phyloP scores from a whole-genome alignment of 2,797 vertebrate species.

The Siniperca obscura region DNA sequence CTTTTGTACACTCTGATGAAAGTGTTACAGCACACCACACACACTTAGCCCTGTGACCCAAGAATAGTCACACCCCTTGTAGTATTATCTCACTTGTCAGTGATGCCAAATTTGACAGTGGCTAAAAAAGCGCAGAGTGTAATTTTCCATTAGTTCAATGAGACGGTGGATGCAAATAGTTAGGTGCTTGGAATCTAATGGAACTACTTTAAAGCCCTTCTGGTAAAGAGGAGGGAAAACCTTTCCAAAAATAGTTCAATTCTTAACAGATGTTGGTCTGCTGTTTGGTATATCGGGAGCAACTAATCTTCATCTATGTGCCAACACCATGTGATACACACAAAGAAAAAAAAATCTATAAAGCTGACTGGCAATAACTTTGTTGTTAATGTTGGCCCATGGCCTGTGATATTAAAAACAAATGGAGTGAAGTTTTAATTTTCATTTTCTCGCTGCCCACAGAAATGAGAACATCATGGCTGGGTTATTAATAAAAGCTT shows the following conservation, averaged over 20 bases:
- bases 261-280: slow-evolving; percentile 69
- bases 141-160: slow-evolving; percentile 50
- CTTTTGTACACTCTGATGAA: slow-evolving; percentile 35
- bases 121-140: slow-evolving; percentile 19
- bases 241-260: slow-evolving; percentile 57
- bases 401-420: slow-evolving; percentile 56
- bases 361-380: slow-evolving; percentile 39
- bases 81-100: slow-evolving; percentile 44
- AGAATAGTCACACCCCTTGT: slow-evolving; percentile 15
- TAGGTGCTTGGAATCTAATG: slow-evolving; percentile 39
- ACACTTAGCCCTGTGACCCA: slow-evolving; percentile 12
- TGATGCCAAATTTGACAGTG: slow-evolving; percentile 40
- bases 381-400: slow-evolving; percentile 24
- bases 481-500: slow-evolving; percentile 44
- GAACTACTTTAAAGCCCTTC: slow-evolving; percentile 47
- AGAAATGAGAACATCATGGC: slow-evolving; percentile 30
- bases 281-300: slow-evolving; percentile 52
- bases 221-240: slow-evolving; percentile 33
- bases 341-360: slow-evolving; percentile 30
- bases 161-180: slow-evolving; percentile 46
- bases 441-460: slow-evolving; percentile 19
- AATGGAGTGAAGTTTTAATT: slow-evolving; percentile 54
- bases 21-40: slow-evolving; percentile 26
- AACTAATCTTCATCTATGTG: slow-evolving; percentile 43
- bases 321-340: slow-evolving; percentile 19